A percentile compares a stretch with the other conserved stretches of the same genome.
Conservation (phyloP, 2,888 invertebrate species). For the Campoletis raptor region DNA sequence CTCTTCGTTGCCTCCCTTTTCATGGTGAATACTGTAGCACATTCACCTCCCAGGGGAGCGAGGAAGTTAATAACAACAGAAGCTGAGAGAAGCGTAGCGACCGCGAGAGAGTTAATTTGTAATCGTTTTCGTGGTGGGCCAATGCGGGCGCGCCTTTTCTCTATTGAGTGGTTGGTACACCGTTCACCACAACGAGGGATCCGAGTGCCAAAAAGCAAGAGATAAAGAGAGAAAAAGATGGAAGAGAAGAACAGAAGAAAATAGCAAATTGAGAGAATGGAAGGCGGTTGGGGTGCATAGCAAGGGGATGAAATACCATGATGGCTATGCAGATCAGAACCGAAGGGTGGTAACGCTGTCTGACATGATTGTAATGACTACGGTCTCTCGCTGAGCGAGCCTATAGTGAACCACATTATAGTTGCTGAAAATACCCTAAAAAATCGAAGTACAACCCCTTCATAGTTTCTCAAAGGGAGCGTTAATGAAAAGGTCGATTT, state of each 20-base stretch:
- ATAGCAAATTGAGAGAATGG: constrained; percentile 69
- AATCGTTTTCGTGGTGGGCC: constrained; percentile 79
- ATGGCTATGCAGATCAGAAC: constrained; percentile 81
- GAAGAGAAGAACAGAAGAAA: constrained; percentile 66
- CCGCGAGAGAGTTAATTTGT: constrained; percentile 80
- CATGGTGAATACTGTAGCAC: constrained; percentile 32
- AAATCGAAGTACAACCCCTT: constrained; percentile 78
- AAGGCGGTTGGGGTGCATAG: constrained; percentile 46
- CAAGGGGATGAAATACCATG: constrained; percentile 73
- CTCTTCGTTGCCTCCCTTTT: constrained; percentile 51
- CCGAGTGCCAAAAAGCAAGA: constrained; percentile 57
- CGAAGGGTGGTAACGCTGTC: constrained; percentile 75
- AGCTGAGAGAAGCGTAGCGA: constrained; percentile 75
- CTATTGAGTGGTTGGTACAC: constrained; percentile 76
- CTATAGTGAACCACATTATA: constrained; percentile 60
- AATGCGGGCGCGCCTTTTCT: constrained; percentile 75
- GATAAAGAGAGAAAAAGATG: constrained; percentile 41
- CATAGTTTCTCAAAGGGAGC: constrained; percentile 39
- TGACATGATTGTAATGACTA: constrained; percentile 79
- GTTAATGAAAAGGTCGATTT: constrained; percentile 64
- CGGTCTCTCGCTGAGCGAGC: constrained; percentile 60
- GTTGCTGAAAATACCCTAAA: constrained; percentile 74
- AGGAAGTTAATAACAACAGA: constrained; percentile 79
- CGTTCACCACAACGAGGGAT: constrained; percentile 57
- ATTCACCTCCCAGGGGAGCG: constrained; percentile 69